A percentile compares a stretch with the other conserved stretches of the same genome.
phyloP scores from a whole-genome alignment of 1,140 invertebrate genomes.

The Ceratoteleas bidentatus region DNA sequence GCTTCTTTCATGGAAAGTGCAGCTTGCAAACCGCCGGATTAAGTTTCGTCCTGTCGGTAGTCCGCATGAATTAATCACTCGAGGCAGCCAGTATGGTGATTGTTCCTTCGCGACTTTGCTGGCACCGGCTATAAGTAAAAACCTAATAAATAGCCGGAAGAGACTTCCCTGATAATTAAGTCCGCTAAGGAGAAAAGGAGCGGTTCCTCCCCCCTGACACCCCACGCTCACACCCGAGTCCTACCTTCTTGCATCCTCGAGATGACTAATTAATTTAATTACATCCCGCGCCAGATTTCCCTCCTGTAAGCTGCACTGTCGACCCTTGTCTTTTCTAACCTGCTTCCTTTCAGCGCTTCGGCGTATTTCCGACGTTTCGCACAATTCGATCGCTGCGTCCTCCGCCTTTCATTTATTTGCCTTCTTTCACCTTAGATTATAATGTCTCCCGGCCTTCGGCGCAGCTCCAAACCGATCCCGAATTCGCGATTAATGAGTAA shows the following conservation, averaged over 20 bases:
- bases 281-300: constrained; percentile 73
- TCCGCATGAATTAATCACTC: constrained; percentile 70
- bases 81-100: constrained; percentile 60
- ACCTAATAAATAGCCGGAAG: constrained; percentile 72
- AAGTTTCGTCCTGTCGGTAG: constrained; percentile 66
- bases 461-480: neutral
- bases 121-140: constrained; percentile 65
- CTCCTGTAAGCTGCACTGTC: constrained; percentile 47
- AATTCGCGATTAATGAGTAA: neutral
- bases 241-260: constrained; percentile 74
- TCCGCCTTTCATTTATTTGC: constrained; percentile 23
- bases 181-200: constrained; percentile 73
- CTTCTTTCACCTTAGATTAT: constrained; percentile 24
- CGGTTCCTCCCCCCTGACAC: constrained; percentile 19
- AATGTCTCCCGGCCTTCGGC: constrained; percentile 5
- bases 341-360: constrained; percentile 24
- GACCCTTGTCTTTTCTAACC: constrained; percentile 27
- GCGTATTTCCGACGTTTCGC: constrained; percentile 41
- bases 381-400: constrained; percentile 22
- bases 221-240: constrained; percentile 8
- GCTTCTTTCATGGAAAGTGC: constrained; percentile 73
- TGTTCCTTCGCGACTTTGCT: constrained; percentile 53
- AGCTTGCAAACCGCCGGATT: constrained; percentile 57
- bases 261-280: constrained; percentile 81
- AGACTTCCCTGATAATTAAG: constrained; percentile 72